phyloP scores from a whole-genome alignment of 2,888 invertebrate genomes.

The Hypercompe scribonia region DNA sequence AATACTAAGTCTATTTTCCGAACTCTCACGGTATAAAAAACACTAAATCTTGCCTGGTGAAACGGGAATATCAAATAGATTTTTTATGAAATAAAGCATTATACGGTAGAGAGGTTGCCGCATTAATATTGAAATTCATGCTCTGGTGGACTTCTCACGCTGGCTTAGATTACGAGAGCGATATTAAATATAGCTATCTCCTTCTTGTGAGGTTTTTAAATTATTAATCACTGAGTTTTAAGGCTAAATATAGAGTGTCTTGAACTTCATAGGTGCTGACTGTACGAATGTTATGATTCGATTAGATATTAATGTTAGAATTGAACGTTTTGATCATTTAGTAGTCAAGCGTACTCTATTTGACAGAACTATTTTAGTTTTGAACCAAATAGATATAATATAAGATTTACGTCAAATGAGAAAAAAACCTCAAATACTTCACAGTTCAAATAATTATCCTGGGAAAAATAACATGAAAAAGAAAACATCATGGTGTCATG shows the following conservation, averaged over 20 bases:
- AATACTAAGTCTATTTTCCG: slow-evolving; percentile 1
- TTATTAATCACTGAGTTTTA: slow-evolving; percentile 12
- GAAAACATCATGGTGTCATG: background rate
- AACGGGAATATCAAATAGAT: slow-evolving; percentile 42
- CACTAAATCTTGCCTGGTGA: slow-evolving; percentile 13
- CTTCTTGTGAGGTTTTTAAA: slow-evolving; percentile 21
- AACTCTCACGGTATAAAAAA: slow-evolving; percentile 7
- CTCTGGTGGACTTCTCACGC: slow-evolving; percentile 56
- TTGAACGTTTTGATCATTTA: background rate
- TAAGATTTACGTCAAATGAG: no score
- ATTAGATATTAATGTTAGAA: background rate
- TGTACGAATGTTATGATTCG: background rate
- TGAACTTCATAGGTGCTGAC: background rate
- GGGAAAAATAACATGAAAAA: background rate
- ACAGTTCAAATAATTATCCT: background rate
- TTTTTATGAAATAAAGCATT: slow-evolving; percentile 57
- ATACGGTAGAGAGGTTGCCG: slow-evolving; percentile 47
- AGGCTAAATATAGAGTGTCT: background rate
- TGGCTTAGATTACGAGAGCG: slow-evolving; percentile 30
- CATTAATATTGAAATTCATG: slow-evolving; percentile 52
- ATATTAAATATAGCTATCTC: slow-evolving; percentile 26
- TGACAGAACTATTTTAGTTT: background rate
- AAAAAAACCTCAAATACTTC: no score
- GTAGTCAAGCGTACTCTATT: background rate
- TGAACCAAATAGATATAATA: no score